These are phyloP conservation scores for Phacellophora camtschatica DNA, from an alignment of 30 jellyfish, hydroid and myxozoan genomes.

Conservation along the genomic window DNA sequence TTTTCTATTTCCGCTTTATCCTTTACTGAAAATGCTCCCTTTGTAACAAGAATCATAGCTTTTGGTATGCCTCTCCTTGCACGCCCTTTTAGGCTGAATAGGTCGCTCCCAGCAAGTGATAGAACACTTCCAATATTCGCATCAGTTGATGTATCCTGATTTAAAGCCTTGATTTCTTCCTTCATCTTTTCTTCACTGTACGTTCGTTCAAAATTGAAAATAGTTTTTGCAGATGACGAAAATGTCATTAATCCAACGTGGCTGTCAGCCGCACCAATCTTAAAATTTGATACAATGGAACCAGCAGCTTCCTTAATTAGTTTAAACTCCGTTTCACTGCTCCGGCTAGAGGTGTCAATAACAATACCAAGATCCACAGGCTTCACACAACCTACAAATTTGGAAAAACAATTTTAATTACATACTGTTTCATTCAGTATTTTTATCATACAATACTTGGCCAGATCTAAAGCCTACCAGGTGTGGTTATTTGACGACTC, in stretches of 20 bases:
- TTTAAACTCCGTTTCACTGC: slow-evolving; percentile 35
- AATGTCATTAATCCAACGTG: slow-evolving; percentile 76
- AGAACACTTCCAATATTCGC: slow-evolving; percentile 52
- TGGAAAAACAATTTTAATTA: background rate
- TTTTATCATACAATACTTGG: too few relatives aligned
- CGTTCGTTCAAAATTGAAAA: slow-evolving; percentile 64
- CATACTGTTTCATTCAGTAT: too few relatives aligned
- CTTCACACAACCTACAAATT: slow-evolving; percentile 81
- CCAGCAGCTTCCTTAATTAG: slow-evolving; percentile 71
- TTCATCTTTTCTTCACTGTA: slow-evolving; percentile 49
- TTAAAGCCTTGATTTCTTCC: slow-evolving; percentile 52
- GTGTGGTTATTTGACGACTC: too few relatives aligned
- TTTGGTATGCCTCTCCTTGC: slow-evolving; percentile 80
- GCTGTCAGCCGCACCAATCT: slow-evolving; percentile 69
- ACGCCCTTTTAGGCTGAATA: slow-evolving; percentile 81
- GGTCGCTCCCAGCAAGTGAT: slow-evolving; percentile 50
- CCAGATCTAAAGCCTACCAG: too few relatives aligned
- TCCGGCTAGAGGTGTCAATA: slow-evolving; percentile 64
- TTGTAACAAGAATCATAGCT: slow-evolving; percentile 66
- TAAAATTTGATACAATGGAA: slow-evolving; percentile 64
- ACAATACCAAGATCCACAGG: slow-evolving; percentile 94
- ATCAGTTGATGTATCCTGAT: slow-evolving; percentile 44
- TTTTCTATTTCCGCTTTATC: slow-evolving; percentile 20
- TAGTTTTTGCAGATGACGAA: slow-evolving; percentile 50
- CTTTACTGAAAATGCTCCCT: slow-evolving; percentile 61